phyloP scores from a whole-genome alignment of 2,113 vertebrate genomes.

The Sinosuthora webbiana region DNA sequence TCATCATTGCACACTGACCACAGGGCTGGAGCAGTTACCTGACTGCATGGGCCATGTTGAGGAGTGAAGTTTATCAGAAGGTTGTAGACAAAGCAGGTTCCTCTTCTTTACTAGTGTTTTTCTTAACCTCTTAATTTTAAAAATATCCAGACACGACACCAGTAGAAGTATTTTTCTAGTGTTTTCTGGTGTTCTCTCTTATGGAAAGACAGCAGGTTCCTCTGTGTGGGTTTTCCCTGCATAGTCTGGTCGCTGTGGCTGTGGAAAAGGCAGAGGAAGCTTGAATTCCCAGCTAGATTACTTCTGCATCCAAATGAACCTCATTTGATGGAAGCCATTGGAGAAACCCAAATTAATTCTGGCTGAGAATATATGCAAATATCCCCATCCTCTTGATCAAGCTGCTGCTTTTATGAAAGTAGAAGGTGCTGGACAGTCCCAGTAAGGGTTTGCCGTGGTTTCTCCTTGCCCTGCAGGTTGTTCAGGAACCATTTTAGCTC shows the following conservation, averaged over 20 bases:
- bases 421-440: background rate
- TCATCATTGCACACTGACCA: fast-evolving
- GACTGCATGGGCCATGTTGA: background rate
- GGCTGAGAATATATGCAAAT: background rate
- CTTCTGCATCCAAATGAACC: background rate
- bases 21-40: background rate
- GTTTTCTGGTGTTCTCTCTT: background rate
- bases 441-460: background rate
- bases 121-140: background rate
- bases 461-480: background rate
- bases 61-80: background rate
- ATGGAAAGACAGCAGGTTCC: background rate
- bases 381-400: background rate
- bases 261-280: background rate
- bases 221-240: background rate
- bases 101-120: background rate
- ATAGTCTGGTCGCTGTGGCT: background rate
- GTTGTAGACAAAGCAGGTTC: background rate
- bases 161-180: background rate
- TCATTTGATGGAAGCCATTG: background rate
- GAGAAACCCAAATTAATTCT: background rate
- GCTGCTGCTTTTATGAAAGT: background rate
- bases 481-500: background rate
- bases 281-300: background rate
- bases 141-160: background rate